Evolutionary conservation across 2,888 invertebrate genomes (phyloP).

Genomic region (Cepaea hortensis): DNA sequence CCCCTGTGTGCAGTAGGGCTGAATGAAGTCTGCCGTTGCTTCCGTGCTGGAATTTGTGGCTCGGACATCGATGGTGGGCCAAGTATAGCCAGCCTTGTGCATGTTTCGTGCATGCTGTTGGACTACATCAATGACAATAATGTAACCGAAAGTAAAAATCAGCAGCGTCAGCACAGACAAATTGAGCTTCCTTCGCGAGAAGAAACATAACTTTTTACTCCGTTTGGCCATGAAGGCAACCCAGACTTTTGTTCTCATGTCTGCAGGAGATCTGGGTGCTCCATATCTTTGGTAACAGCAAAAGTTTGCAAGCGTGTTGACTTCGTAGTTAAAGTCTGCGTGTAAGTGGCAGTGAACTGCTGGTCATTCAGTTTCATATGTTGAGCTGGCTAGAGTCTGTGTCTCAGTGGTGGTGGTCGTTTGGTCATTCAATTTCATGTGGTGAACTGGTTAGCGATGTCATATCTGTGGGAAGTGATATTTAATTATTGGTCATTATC

Average conservation of each 20-base stretch:
- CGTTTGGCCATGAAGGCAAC: background rate
- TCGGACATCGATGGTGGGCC: background rate
- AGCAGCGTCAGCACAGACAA: background rate
- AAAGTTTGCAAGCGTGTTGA: background rate
- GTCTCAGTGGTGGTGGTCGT: too few relatives aligned
- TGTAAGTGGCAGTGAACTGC: background rate
- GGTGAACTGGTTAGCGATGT: too few relatives aligned
- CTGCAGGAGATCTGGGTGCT: background rate
- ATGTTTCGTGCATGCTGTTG: background rate
- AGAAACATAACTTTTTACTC: background rate
- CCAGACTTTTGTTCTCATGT: background rate
- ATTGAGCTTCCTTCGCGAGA: slow-evolving; percentile 6
- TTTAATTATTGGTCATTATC: too few relatives aligned
- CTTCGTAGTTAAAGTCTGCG: too few relatives aligned
- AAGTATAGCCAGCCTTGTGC: too few relatives aligned
- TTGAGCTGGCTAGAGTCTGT: background rate
- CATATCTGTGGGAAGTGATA: too few relatives aligned
- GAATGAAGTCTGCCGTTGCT: background rate
- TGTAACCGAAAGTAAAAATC: background rate
- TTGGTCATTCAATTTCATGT: too few relatives aligned
- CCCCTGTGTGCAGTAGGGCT: slow-evolving; percentile 1
- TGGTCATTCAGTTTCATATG: background rate
- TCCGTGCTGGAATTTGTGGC: background rate
- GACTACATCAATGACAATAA: slow-evolving; percentile 5
- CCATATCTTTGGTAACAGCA: background rate